Conservation (phyloP, 2,797 vertebrate genomes). For the Setipinna tenuifilis region DNA sequence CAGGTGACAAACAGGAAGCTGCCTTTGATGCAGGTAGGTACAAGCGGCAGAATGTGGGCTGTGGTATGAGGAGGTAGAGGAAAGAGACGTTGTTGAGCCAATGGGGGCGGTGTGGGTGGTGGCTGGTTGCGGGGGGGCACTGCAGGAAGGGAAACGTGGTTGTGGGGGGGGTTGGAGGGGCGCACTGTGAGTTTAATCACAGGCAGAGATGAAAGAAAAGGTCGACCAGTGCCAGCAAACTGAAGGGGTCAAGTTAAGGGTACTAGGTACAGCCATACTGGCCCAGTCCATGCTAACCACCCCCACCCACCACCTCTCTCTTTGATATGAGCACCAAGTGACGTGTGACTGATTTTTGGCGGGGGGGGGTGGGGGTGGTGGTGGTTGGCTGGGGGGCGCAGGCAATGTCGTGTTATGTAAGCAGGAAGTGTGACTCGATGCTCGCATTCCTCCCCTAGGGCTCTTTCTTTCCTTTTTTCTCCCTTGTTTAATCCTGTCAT, state of each 20-base stretch:
- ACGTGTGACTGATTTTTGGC: conserved; percentile 50
- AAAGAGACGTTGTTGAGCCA: too few relatives aligned
- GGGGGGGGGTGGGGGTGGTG: background rate
- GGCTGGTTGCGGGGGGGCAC: background rate
- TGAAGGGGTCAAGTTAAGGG: conserved; percentile 37
- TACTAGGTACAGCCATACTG: background rate
- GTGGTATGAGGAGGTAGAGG: too few relatives aligned
- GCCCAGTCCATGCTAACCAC: conserved; percentile 39
- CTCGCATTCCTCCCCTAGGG: conserved; percentile 38
- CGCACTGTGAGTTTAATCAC: background rate
- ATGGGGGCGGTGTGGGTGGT: too few relatives aligned
- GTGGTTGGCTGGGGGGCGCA: background rate
- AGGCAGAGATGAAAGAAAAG: conserved; percentile 50
- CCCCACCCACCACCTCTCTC: conserved; percentile 28
- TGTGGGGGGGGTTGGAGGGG: conserved; percentile 36
- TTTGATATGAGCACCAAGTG: conserved; percentile 52
- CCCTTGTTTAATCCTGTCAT: background rate
- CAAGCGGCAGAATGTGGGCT: too few relatives aligned
- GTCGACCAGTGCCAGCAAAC: conserved; percentile 39
- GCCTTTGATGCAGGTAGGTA: background rate
- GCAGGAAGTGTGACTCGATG: conserved; percentile 49
- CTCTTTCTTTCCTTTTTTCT: background rate
- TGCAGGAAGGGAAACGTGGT: too few relatives aligned
- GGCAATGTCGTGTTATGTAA: conserved; percentile 46
- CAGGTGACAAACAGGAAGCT: background rate